Evolutionary conservation across 2,888 invertebrate genomes (phyloP), one percentile per base, ranked within the genome.

Genomic region (Ethmia dodecea): DNA sequence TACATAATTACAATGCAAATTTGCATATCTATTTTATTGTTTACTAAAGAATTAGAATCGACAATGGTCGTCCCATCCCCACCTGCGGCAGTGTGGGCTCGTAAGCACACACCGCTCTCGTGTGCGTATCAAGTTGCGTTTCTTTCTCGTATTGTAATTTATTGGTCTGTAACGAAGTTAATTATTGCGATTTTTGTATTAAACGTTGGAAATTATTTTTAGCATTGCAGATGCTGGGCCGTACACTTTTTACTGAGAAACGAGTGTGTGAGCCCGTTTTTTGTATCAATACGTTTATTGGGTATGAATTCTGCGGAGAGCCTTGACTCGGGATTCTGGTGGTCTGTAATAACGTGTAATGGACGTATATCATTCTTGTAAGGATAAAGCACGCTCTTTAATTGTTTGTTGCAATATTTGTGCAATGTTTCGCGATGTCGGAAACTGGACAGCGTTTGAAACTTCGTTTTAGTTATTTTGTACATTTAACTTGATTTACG

Each of bases 101-200:
- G 12, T 33, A 26, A 52, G 44, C 48, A 25, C 40, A 55, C 50
- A 36, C 32, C 12, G 13, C 16, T 16, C 29, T 11, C 43, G 68
- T 73, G 67, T 69, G 67, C 43, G 75, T 72, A 69, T 68, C 71
- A 63, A 65, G 69, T 75, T 68, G 74, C 75, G 78, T 78, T 84
- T 83, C 80, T 83, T 83, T 81, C 79, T 81, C 71, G 74, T 77
- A 80, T 84, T 80, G 86, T 84, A 81, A 86, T 86, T 84, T 86
- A 86, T 86, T 78, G 77, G 80, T 73, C 83, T 84, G 84, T 83
- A 84, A 83, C 83, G 74, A 83, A 81, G 83, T 84, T 84, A 86
- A 86, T 86, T 86, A 86, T 84, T 84, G 76, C 79, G 76, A 86
- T 86, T 86, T 86, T 86, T 84, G 84, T 83, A 84, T 84, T 84